Evolutionary conservation across 2,888 invertebrate species (phyloP), one percentile per base, ranked within the genome.

Genomic region (Orchestes rusci): DNA sequence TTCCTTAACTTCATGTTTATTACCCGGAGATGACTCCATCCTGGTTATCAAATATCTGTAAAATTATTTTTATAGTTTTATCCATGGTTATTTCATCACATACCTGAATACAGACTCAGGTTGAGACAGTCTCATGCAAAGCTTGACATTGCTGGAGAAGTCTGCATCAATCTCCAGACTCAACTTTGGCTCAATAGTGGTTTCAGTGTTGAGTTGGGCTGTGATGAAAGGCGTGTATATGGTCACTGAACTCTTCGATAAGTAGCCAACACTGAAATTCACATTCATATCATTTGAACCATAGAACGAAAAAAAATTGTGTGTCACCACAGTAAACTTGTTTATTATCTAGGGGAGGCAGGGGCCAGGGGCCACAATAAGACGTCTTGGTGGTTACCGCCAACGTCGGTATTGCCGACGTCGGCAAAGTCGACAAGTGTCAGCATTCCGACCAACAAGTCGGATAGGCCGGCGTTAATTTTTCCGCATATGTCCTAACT

Each of bases 101-200:
- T 66, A 83, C 83, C 71, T 77, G 44, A 80, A 69, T 3, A 70
- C 53, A 16, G 80, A 73, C 45, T 80, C 75, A 2, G 84, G 84
- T 56, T 85, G 80, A 34, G 75, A 76, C 10, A 90, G 73, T 60
- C 82, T 80, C 71, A 89, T 76, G 65, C 89, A 90, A 39, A 87
- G 70, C 53, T 81, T 78, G n/a, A 83, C 76, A 42, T 76, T 76
- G 15, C 77, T 77, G 38, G 80, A 82, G 62, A 90, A 90, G 59
- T 89, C 84, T 23, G 86, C 75, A 60, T 89, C 80, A 0, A 85
- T 82, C 32, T 77, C 72, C 38, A 88, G 71, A 56, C 79, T 77
- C 12, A 90, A 70, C 58, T 77, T 78, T 0, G 84, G 82, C 58
- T 84, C 82, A 23, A 80, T 70, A 1, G 75, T 74, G 2, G 81